Base-by-base conservation (phyloP, 2,113 vertebrate species). In the Petrocephalus microphthalmus region DNA sequence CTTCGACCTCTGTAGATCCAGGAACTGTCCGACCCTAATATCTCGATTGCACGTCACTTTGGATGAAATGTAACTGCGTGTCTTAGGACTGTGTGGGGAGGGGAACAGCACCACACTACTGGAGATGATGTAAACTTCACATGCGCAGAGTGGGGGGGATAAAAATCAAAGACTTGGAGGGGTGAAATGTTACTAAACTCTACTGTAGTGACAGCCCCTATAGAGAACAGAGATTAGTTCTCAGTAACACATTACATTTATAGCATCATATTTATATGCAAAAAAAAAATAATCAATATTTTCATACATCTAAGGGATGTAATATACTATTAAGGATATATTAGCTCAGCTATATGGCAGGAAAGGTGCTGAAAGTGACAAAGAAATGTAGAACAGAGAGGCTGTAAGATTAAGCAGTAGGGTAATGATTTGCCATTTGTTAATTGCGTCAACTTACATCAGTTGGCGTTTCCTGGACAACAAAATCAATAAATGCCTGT, bases 241-340 rank as follows among this genome's bases (percentile, higher is more conserved):
- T 20, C 17, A 22, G 74, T 45, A 83, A 83, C 7, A 49, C 19
- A 49, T 49, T 49, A 83, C 0, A 83, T 22, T 49, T 83, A 45
- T 10, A 74, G 78, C 19, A 47, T n/a, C 42, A 49, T 22, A 45
- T 83, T n/a, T 83, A 83, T 10, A n/a, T 81, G 15, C 42, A 5
- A n/a, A 22, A 45, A 7, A 47, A 13, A 83, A 83, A 83, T 83
- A 83, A 83, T 83, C 45, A 2, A 78, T 78, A 78, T 78, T 78
- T 19, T 78, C 71, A 78, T 78, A 78, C 33, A 37, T 29, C 29
- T 7, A 42, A 20, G 33, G 20, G 20, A 47, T 83, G 74, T 81
- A 81, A 83, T 83, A 47, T 83, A 83, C 20, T 83, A n/a, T 83
- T 20, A 49, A 83, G 8, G 45, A n/a, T 83, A 83, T n/a, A 83